Conservation (phyloP, 2,113 vertebrate species). For the Cyprinodon tularosa region DNA sequence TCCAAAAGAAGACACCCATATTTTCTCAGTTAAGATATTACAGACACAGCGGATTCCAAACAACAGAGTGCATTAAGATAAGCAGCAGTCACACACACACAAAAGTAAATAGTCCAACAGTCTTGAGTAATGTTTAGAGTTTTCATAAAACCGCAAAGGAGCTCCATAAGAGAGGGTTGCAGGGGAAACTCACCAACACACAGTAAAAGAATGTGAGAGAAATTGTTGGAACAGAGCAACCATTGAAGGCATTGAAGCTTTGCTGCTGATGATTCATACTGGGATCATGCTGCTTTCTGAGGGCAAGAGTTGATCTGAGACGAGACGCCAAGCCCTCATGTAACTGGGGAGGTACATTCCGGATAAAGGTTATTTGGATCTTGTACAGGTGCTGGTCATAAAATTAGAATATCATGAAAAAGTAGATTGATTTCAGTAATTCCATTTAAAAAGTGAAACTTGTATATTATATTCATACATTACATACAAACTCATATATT, state of each 20-base stretch:
- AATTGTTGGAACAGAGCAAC: conserved; percentile 46
- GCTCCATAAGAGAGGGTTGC: conserved; percentile 1
- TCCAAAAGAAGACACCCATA: not conserved
- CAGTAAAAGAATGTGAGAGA: conserved; percentile 57
- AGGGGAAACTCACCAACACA: conserved; percentile 22
- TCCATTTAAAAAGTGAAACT: too few species aligned
- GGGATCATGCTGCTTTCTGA: conserved; percentile 26
- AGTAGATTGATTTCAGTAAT: too few species aligned
- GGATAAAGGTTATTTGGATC: conserved; percentile 28
- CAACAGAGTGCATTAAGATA: not conserved
- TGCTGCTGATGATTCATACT: conserved; percentile 45
- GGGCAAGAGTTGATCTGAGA: conserved; percentile 28
- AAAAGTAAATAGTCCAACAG: not conserved
- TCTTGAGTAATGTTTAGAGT: conserved; percentile 3
- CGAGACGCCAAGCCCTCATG: conserved; percentile 25
- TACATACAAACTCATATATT: too few species aligned
- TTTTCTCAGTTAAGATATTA: not conserved
- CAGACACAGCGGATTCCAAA: not conserved
- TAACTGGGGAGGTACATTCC: conserved; percentile 17
- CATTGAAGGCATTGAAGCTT: conserved; percentile 22
- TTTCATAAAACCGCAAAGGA: not conserved
- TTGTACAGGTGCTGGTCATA: too few species aligned
- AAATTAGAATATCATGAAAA: too few species aligned
- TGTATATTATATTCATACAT: too few species aligned
- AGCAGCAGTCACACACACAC: not conserved